A percentile compares a stretch with the other conserved stretches of the same genome.
phyloP scores from a whole-genome alignment of 2,888 invertebrate species.

The Melinaea marsaeus region DNA sequence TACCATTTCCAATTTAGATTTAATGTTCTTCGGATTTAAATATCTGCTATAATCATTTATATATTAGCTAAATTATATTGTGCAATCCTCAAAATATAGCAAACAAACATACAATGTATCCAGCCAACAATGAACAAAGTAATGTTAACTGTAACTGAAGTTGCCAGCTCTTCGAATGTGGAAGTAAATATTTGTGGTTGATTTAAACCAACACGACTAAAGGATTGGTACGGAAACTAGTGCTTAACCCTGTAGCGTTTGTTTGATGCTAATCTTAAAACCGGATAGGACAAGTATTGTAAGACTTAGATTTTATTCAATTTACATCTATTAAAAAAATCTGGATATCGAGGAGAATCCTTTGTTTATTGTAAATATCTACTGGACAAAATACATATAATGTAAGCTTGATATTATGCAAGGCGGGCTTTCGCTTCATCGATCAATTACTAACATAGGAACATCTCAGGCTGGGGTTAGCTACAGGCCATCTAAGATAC shows the following conservation, averaged over 20 bases:
- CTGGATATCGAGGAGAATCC: too few relatives aligned
- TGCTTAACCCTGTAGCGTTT: conserved; percentile 35
- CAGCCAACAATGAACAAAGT: too few relatives aligned
- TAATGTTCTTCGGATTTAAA: conserved; percentile 12
- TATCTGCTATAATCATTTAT: neutral
- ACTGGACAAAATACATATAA: neutral
- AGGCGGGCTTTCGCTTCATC: neutral
- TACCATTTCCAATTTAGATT: conserved; percentile 19
- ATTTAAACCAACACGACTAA: conserved; percentile 22
- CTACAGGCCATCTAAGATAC: conserved; percentile 38
- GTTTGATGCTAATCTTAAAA: conserved; percentile 42
- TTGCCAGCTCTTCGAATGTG: conserved; percentile 27
- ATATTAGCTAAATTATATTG: neutral
- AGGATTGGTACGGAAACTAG: conserved; percentile 16
- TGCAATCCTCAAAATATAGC: conserved; percentile 8
- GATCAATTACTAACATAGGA: conserved; percentile 7
- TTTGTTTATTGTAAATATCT: too few relatives aligned
- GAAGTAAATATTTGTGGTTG: conserved; percentile 27
- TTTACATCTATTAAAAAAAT: neutral
- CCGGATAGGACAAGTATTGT: neutral
- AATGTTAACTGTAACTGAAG: conserved; percentile 12
- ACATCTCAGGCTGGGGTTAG: conserved; percentile 21
- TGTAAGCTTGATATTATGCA: neutral
- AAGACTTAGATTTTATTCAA: neutral
- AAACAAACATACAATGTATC: too few relatives aligned